These are phyloP conservation scores for Drosophila gaucha DNA, from an alignment of 2,888 invertebrate species.

Conservation along the genomic window DNA sequence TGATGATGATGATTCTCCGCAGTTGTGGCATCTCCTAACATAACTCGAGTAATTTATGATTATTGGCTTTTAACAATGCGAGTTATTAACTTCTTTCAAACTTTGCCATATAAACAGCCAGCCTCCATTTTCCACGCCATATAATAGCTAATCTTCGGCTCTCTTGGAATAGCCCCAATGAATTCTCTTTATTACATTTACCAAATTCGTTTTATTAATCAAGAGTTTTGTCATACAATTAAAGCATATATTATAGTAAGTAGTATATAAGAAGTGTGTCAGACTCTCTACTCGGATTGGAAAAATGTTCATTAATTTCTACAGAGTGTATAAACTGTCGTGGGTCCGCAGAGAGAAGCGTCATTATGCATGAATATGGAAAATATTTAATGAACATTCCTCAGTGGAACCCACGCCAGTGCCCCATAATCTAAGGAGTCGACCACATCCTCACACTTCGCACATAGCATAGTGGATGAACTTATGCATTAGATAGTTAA, in stretches of 20 bases:
- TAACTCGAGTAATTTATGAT: slow-evolving; percentile 53
- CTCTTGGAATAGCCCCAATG: background rate
- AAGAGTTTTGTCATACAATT: slow-evolving; percentile 76
- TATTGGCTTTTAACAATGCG: slow-evolving; percentile 45
- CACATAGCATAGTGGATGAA: too few relatives aligned
- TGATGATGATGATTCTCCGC: slow-evolving; percentile 14
- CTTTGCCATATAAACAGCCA: background rate
- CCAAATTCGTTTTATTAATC: slow-evolving; percentile 70
- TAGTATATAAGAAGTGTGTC: slow-evolving; percentile 28
- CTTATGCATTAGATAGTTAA: slow-evolving; percentile 1
- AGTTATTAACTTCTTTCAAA: background rate
- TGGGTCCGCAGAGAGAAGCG: slow-evolving; percentile 74
- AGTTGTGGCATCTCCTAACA: slow-evolving; percentile 21
- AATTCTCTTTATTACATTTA: slow-evolving; percentile 47
- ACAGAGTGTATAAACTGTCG: slow-evolving; percentile 17
- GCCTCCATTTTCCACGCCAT: too few relatives aligned
- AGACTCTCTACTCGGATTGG: slow-evolving; percentile 38
- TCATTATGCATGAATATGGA: slow-evolving; percentile 47
- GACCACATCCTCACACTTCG: background rate
- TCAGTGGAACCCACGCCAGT: slow-evolving; percentile 68
- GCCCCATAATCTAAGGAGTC: slow-evolving; percentile 5
- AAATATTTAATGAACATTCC: slow-evolving; percentile 75
- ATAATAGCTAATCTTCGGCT: too few relatives aligned
- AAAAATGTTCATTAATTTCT: slow-evolving; percentile 40
- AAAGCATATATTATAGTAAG: slow-evolving; percentile 67